Evolutionary conservation across 1,140 invertebrate species (phyloP).

Genomic region (Macrobrachium rosenbergii): DNA sequence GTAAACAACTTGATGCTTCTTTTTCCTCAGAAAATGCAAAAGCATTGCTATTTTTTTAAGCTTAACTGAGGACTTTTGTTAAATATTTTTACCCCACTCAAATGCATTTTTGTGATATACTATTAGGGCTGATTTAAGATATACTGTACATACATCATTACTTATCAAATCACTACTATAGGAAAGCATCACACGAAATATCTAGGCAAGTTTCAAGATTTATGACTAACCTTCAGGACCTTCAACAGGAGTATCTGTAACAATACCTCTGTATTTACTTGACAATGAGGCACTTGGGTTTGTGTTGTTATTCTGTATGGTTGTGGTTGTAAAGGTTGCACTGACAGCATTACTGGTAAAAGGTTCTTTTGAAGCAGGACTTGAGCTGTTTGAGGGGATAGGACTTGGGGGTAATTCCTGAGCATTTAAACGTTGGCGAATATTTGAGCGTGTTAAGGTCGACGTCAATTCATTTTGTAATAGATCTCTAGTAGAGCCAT

Average conservation of each 20-base stretch:
- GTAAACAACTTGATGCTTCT: no score
- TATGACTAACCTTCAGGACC: slow-evolving; percentile 42
- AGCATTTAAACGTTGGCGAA: slow-evolving; percentile 33
- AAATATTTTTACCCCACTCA: no score
- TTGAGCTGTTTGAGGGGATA: not conserved
- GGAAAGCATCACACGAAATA: no score
- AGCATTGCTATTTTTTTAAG: no score
- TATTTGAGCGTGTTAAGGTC: slow-evolving; percentile 39
- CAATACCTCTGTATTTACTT: slow-evolving; percentile 38
- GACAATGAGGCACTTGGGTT: slow-evolving; percentile 40
- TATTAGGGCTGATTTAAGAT: no score
- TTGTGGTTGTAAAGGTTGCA: slow-evolving; percentile 37
- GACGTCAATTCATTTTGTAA: slow-evolving; percentile 42
- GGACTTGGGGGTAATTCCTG: slow-evolving; percentile 16
- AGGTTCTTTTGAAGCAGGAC: slow-evolving; percentile 2
- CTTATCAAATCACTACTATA: no score
- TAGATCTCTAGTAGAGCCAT: not conserved
- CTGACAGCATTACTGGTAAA: not conserved
- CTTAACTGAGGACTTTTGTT: no score
- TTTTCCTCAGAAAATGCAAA: no score
- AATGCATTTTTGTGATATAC: no score
- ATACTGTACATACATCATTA: no score
- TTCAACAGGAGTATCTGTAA: slow-evolving; percentile 9
- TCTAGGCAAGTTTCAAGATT: not conserved
- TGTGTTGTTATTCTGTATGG: slow-evolving; percentile 31